A percentile compares a stretch with the other conserved stretches of the same genome.
Conservation (phyloP, 2,113 vertebrate genomes). For the Pteronura brasiliensis region DNA sequence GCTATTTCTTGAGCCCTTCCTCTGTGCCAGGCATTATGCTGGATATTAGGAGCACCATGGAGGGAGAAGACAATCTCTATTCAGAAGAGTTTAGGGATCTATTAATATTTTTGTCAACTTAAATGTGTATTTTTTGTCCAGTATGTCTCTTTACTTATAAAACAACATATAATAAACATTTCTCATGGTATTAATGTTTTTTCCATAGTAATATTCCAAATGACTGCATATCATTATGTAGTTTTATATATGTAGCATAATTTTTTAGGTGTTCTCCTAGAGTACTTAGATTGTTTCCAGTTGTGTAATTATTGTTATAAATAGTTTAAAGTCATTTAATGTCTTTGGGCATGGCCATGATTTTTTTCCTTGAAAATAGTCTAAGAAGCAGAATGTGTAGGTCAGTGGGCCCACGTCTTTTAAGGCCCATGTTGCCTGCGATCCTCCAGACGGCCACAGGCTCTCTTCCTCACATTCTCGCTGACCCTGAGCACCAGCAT, state of each 20-base stretch:
- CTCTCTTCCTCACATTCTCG: not conserved
- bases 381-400: not conserved
- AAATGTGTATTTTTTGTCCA: not conserved
- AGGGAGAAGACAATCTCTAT: not conserved
- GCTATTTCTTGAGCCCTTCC: not conserved
- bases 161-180: not conserved
- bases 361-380: not conserved
- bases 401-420: accelerated
- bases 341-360: not conserved
- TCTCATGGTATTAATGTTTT: not conserved
- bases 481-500: not conserved
- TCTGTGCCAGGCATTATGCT: not conserved
- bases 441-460: accelerated
- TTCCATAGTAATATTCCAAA: not conserved
- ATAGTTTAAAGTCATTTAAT: not conserved
- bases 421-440: not conserved
- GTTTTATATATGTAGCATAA: not conserved
- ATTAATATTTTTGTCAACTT: not conserved
- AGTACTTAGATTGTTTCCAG: not conserved
- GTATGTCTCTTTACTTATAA: not conserved
- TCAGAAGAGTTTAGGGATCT: not conserved
- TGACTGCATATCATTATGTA: not conserved
- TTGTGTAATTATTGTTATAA: not conserved
- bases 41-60: not conserved
- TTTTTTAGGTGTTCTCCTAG: not conserved